Percentiles rank a stretch among this genome's conserved stretches.
Conservation (phyloP, 2,888 invertebrate species). For the Lepetodrilus schrolli region DNA sequence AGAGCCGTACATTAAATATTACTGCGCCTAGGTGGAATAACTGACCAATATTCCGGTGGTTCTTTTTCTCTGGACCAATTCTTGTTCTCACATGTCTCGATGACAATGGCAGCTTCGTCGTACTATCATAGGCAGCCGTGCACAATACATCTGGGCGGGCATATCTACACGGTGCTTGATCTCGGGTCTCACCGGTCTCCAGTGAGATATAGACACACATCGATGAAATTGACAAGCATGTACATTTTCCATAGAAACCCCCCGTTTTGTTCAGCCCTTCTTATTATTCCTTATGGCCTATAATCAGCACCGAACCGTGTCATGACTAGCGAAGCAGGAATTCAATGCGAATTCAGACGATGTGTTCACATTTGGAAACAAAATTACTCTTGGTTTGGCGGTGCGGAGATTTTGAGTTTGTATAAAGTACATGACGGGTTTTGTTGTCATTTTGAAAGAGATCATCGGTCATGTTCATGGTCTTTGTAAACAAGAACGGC, state of each 20-base stretch:
- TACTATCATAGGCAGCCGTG: too few relatives aligned
- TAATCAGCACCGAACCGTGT: neutral
- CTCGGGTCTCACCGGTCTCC: too few relatives aligned
- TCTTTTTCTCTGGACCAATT: too few relatives aligned
- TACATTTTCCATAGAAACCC: neutral
- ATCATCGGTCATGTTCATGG: neutral
- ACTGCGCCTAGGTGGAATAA: too few relatives aligned
- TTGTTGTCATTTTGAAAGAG: neutral
- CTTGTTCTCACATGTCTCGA: neutral
- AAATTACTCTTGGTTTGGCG: neutral
- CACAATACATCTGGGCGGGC: neutral
- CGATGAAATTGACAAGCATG: neutral
- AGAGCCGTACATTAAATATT: too few relatives aligned
- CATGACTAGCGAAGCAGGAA: neutral
- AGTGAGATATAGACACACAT: too few relatives aligned
- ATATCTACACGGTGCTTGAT: too few relatives aligned
- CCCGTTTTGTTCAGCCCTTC: neutral
- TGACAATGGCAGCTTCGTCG: too few relatives aligned
- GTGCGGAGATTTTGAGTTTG: neutral
- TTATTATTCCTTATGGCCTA: neutral
- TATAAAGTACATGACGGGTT: neutral
- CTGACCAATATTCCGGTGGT: too few relatives aligned
- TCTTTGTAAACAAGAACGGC: neutral
- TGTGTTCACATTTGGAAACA: slow-evolving; percentile 9
- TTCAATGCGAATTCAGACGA: neutral